A percentile compares a stretch with the other conserved stretches of the same genome.
Conservation (phyloP, 2,888 invertebrate species). For the Acleris literana region DNA sequence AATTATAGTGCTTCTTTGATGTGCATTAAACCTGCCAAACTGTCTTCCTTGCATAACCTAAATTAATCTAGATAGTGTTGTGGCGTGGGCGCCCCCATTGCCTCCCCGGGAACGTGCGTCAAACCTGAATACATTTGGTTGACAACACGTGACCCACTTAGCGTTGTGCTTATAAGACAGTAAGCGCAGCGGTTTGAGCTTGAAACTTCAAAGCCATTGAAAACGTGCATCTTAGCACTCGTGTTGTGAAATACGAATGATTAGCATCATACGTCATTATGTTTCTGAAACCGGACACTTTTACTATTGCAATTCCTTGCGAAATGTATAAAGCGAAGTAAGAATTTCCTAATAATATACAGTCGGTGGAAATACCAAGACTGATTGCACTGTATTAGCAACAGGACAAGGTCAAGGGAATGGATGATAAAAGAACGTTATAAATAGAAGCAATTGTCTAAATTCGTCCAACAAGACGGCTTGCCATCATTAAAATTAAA, state of each 20-base stretch:
- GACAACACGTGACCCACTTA: conserved; percentile 24
- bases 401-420: conserved; percentile 6
- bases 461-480: conserved; percentile 20
- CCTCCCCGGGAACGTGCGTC: conserved; percentile 18
- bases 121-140: conserved; percentile 10
- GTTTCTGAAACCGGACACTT: not conserved
- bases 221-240: not conserved
- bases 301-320: not conserved
- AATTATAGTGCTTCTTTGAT: too few species aligned
- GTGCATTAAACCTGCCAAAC: too few species aligned
- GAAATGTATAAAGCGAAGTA: not conserved
- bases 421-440: conserved; percentile 18
- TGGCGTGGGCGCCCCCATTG: conserved; percentile 11
- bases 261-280: conserved; percentile 1
- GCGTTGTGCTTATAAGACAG: conserved; percentile 12
- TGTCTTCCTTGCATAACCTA: conserved; percentile 7
- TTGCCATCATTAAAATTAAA: conserved; percentile 23
- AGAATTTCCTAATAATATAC: too few species aligned
- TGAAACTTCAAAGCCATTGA: too few species aligned
- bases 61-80: conserved; percentile 16
- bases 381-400: conserved; percentile 10
- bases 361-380: not conserved
- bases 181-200: not conserved
- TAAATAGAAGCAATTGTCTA: conserved; percentile 30
- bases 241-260: conserved; percentile 4